A percentile compares a stretch with the other conserved stretches of the same genome.
These are phyloP conservation scores for Napeogenes sylphis DNA, from an alignment of 2,888 invertebrate genomes.

Conservation along the genomic window DNA sequence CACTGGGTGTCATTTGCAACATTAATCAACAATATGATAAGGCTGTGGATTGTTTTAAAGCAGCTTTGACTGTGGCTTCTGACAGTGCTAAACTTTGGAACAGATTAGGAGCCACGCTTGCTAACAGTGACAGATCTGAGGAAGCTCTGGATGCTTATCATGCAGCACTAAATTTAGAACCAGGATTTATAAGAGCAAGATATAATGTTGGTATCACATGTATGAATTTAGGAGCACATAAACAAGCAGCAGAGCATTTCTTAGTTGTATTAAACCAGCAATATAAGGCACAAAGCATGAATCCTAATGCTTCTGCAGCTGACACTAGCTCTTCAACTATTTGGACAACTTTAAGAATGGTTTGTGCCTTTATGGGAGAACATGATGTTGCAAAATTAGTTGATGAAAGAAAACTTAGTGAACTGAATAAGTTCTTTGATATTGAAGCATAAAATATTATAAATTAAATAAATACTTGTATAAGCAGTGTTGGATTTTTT, in stretches of 20 bases:
- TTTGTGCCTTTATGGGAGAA: conserved; percentile 87
- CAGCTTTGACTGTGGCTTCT: conserved; percentile 89
- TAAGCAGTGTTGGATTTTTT: neutral
- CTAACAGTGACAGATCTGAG: conserved; percentile 95
- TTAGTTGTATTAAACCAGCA: conserved; percentile 95
- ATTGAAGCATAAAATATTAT: conserved; percentile 39
- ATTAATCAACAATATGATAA: conserved; percentile 95
- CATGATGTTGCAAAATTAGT: conserved; percentile 80
- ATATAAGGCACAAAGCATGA: conserved; percentile 74
- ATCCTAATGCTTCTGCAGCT: conserved; percentile 47
- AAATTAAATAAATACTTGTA: neutral
- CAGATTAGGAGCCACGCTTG: conserved; percentile 96
- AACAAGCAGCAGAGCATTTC: conserved; percentile 97
- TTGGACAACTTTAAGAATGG: conserved; percentile 95
- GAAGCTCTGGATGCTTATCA: conserved; percentile 98
- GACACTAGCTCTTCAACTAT: conserved; percentile 91
- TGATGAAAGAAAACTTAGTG: conserved; percentile 78
- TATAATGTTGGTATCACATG: conserved; percentile 99
- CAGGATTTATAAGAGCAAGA: conserved; percentile 96
- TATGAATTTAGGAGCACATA: conserved; percentile 95
- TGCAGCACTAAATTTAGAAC: conserved; percentile 91
- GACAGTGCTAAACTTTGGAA: conserved; percentile 96
- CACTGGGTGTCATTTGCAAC: conserved; percentile 96
- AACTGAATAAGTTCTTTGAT: conserved; percentile 77
- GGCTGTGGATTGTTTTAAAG: conserved; percentile 96